phyloP scores from a whole-genome alignment of 2,113 vertebrate genomes.

The Fulmarus glacialis region DNA sequence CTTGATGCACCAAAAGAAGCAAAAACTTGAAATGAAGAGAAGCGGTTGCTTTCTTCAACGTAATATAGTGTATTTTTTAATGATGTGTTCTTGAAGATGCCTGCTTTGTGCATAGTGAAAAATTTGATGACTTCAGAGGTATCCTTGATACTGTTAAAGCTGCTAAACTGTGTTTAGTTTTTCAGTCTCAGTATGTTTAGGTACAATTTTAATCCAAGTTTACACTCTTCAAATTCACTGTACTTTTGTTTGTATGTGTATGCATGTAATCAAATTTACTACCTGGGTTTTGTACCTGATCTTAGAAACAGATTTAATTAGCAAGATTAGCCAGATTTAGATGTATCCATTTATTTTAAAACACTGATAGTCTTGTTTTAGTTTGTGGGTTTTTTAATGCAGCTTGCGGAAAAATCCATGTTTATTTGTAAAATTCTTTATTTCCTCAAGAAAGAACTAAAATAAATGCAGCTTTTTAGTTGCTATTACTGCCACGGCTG shows the following conservation, averaged over 20 bases:
- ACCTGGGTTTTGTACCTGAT: background rate
- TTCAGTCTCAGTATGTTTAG: background rate
- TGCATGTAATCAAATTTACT: background rate
- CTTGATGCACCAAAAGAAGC: background rate
- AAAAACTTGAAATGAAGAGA: background rate
- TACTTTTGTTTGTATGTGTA: fast-evolving
- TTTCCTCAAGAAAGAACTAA: background rate
- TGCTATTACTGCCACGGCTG: background rate
- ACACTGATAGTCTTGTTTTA: background rate
- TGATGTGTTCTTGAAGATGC: background rate
- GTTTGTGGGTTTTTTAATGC: background rate
- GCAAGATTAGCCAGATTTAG: background rate
- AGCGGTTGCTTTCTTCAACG: fast-evolving
- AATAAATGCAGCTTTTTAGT: background rate
- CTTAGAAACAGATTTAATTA: background rate
- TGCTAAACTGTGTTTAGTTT: background rate
- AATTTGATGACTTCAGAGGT: background rate
- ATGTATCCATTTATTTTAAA: background rate
- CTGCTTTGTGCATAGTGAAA: fast-evolving
- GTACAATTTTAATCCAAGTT: background rate
- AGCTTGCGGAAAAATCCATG: fast-evolving
- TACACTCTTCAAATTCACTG: background rate
- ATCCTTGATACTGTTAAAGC: background rate
- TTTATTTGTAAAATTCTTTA: background rate
- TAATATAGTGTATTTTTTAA: background rate